A percentile compares a stretch with the other conserved stretches of the same genome.
phyloP scores from a whole-genome alignment of 2,888 invertebrate species.

The Trachelus troglodyta region DNA sequence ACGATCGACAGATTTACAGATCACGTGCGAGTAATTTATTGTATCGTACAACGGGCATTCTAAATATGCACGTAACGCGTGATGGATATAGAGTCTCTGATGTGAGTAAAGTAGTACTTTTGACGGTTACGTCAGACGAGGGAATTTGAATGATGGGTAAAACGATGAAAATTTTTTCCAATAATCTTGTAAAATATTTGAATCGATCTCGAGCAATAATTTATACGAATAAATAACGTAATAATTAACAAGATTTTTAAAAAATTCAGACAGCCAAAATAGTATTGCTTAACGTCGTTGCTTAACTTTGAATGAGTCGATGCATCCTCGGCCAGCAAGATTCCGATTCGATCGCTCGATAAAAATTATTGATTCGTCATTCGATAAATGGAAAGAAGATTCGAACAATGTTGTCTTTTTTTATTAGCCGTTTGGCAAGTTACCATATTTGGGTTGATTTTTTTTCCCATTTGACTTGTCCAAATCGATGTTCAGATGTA shows the following conservation, averaged over 20 bases:
- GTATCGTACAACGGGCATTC: background rate
- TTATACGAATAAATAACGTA: background rate
- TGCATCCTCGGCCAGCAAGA: background rate
- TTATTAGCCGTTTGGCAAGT: background rate
- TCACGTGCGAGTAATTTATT: background rate
- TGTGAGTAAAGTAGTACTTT: no score
- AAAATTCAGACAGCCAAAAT: background rate
- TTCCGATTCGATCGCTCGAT: background rate
- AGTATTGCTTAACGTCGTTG: background rate
- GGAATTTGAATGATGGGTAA: no score
- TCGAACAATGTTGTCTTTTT: background rate
- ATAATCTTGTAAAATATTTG: no score
- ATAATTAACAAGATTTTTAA: background rate
- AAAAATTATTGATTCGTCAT: background rate
- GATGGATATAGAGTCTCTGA: background rate
- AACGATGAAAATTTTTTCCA: no score
- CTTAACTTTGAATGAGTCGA: background rate
- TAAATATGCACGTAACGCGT: background rate
- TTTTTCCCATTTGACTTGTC: background rate
- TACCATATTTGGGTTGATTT: background rate
- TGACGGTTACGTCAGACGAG: no score
- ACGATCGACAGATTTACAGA: background rate
- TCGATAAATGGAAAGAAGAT: background rate
- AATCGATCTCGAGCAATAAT: background rate
- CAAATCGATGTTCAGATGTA: background rate